These are phyloP conservation scores for Apis dorsata DNA, from an alignment of 1,140 invertebrate species.

Conservation along the genomic window DNA sequence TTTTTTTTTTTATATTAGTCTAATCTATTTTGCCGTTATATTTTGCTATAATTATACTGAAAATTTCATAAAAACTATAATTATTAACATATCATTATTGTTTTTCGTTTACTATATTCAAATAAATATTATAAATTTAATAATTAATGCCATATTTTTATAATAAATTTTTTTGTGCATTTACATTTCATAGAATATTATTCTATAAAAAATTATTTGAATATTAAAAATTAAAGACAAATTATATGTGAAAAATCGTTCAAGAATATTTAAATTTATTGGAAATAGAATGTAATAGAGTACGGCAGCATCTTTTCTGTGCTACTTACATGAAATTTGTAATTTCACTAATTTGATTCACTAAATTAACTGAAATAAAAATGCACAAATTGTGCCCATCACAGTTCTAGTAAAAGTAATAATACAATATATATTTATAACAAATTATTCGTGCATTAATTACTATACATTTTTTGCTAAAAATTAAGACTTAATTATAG, in stretches of 20 bases:
- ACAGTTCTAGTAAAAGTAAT: slow-evolving; percentile 60
- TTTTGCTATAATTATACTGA: slow-evolving; percentile 9
- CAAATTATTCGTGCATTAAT: slow-evolving; percentile 53
- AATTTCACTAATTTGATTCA: neutral
- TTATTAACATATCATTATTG: slow-evolving; percentile 36
- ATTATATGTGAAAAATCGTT: neutral
- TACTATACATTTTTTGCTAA: slow-evolving; percentile 35
- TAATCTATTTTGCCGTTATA: slow-evolving; percentile 15
- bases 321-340: neutral
- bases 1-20: slow-evolving; percentile 1
- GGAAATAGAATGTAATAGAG: slow-evolving; percentile 19
- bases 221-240: slow-evolving; percentile 15
- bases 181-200: slow-evolving; percentile 4
- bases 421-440: slow-evolving; percentile 51
- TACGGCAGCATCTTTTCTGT: slow-evolving; percentile 4
- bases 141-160: slow-evolving; percentile 28
- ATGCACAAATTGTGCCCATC: slow-evolving; percentile 46
- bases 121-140: slow-evolving; percentile 30
- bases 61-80: slow-evolving; percentile 13
- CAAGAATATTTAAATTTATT: slow-evolving; percentile 20
- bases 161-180: slow-evolving; percentile 19
- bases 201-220: slow-evolving; percentile 7
- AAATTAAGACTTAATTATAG: slow-evolving; percentile 15
- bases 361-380: slow-evolving; percentile 22
- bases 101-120: slow-evolving; percentile 25